These are phyloP conservation scores for Phania funesta DNA, from an alignment of 2,888 invertebrate genomes.

Conservation along the genomic window DNA sequence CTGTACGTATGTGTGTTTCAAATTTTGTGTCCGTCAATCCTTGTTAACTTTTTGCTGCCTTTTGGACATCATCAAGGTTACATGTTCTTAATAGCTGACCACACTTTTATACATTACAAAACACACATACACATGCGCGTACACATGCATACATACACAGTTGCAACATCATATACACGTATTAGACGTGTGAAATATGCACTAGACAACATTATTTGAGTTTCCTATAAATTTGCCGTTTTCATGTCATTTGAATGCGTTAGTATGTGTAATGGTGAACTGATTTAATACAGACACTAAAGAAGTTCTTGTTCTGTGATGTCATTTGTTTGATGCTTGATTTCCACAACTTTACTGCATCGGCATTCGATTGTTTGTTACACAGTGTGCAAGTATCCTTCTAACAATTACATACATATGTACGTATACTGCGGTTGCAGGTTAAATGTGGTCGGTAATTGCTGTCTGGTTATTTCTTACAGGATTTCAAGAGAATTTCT, in stretches of 20 bases:
- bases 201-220: constrained; percentile 41
- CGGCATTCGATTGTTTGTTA: constrained; percentile 8
- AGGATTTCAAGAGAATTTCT: not conserved
- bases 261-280: not conserved
- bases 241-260: not conserved
- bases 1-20: not conserved
- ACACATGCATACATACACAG: not conserved
- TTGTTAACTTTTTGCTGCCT: constrained; percentile 32
- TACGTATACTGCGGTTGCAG: constrained; percentile 17
- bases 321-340: constrained; percentile 26
- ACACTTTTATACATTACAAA: not conserved
- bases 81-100: constrained; percentile 44
- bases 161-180: constrained; percentile 6
- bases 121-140: not conserved
- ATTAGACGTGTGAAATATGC: constrained; percentile 17
- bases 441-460: constrained; percentile 22
- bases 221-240: constrained; percentile 27
- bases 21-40: constrained; percentile 30
- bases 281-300: not conserved
- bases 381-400: not conserved
- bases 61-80: constrained; percentile 56
- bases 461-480: not conserved
- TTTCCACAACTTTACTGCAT: constrained; percentile 41
- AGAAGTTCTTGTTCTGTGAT: constrained; percentile 21
- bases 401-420: not conserved